Percentiles rank a stretch among this genome's conserved stretches.
phyloP scores from a whole-genome alignment of 2,113 vertebrate genomes.

The Galbula dea region DNA sequence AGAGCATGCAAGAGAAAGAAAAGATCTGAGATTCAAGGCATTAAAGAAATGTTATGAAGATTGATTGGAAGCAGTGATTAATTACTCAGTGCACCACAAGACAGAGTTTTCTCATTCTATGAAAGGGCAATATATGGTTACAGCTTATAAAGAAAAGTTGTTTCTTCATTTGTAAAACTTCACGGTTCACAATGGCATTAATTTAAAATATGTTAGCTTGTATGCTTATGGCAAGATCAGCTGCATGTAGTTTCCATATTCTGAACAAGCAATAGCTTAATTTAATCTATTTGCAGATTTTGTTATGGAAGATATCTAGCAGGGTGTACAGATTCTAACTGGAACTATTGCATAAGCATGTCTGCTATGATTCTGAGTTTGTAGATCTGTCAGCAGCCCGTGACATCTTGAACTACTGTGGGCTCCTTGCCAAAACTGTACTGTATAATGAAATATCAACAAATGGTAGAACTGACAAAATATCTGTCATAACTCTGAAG shows the following conservation, averaged over 20 bases:
- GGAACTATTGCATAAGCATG: neutral
- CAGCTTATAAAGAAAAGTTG: neutral
- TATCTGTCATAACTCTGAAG: neutral
- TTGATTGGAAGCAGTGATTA: neutral
- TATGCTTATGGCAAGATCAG: neutral
- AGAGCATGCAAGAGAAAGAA: neutral
- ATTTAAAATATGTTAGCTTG: neutral
- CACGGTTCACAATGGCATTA: neutral
- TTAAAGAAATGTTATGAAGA: constrained; percentile 1
- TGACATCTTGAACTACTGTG: neutral
- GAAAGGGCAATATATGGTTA: neutral
- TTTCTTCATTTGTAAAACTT: neutral
- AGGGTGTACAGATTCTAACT: neutral
- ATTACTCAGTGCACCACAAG: neutral
- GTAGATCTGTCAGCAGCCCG: neutral
- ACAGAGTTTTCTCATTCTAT: neutral
- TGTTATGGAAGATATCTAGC: neutral
- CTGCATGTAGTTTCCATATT: neutral
- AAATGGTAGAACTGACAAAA: neutral
- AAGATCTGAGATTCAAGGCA: neutral
- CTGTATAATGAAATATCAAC: neutral
- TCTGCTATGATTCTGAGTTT: neutral
- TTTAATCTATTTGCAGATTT: neutral
- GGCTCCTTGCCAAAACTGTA: neutral
- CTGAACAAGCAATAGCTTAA: neutral